Evolutionary conservation across 2,797 vertebrate species (phyloP).

Genomic region (Gambelia wislizenii): DNA sequence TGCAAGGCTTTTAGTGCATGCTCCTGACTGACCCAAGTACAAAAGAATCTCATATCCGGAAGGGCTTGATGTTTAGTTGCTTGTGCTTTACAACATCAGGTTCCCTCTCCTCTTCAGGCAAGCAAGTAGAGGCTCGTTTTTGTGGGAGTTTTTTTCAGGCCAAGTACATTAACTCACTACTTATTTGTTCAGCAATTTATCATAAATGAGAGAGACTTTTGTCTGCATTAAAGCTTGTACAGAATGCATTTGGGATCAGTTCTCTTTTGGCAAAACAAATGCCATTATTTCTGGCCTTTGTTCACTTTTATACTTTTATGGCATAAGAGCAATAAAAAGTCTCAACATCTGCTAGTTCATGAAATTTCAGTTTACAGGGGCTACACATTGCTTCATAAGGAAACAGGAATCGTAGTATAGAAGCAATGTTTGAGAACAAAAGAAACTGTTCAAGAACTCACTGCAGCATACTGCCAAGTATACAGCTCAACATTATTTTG

Average conservation of each 20-base stretch:
- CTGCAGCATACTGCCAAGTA: neutral
- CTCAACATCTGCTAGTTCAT: neutral
- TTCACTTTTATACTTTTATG: conserved; percentile 4
- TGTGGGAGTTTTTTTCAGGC: conserved; percentile 27
- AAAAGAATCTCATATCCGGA: neutral
- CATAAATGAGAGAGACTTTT: conserved; percentile 35
- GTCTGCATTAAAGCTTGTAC: neutral
- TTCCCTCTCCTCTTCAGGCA: neutral
- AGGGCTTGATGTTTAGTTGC: conserved; percentile 1
- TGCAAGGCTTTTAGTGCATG: conserved; percentile 22
- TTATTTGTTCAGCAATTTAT: conserved; percentile 43
- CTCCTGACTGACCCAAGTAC: conserved; percentile 15
- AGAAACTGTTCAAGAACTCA: neutral
- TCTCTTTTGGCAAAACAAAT: neutral
- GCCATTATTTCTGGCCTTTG: neutral
- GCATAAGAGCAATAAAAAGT: conserved; percentile 1
- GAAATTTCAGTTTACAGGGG: conserved; percentile 2
- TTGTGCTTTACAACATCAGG: neutral
- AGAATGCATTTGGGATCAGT: neutral
- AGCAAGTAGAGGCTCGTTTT: conserved; percentile 14
- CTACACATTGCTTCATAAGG: neutral
- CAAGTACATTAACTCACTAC: conserved; percentile 17
- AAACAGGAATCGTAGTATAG: neutral
- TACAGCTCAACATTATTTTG: neutral
- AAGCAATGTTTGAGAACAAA: neutral